phyloP scores from a whole-genome alignment of 2,888 invertebrate genomes.

The Drosophila buzzatii region DNA sequence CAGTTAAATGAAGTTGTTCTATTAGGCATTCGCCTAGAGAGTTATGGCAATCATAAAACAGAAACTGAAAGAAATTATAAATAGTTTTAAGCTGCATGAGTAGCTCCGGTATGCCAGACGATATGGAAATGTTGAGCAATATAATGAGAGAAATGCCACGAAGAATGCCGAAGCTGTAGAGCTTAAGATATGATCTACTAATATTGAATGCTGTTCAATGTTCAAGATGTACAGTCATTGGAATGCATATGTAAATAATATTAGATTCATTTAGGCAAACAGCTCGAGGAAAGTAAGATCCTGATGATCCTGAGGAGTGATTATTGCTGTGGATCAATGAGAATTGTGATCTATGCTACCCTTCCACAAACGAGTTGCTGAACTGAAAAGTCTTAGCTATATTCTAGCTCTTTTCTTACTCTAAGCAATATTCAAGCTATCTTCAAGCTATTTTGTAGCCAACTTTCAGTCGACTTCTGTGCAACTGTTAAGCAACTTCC shows the following conservation, averaged over 20 bases:
- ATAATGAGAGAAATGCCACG: not conserved
- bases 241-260: not conserved
- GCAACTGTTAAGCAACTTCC: too few relatives aligned
- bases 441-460: too few relatives aligned
- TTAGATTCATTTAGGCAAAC: not conserved
- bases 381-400: too few relatives aligned
- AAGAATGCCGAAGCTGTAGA: not conserved
- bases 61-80: constrained; percentile 14
- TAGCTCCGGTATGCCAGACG: not conserved
- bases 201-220: not conserved
- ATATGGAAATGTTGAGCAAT: not conserved
- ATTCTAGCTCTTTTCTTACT: too few relatives aligned
- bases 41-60: constrained; percentile 26
- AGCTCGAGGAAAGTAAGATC: accelerated
- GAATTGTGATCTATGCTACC: too few relatives aligned
- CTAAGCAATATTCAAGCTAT: too few relatives aligned
- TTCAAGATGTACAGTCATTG: too few relatives aligned
- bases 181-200: not conserved
- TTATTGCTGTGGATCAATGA: not conserved
- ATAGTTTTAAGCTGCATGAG: not conserved
- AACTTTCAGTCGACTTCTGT: too few relatives aligned
- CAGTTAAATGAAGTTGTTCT: constrained; percentile 63
- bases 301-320: not conserved
- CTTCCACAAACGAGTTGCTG: too few relatives aligned
- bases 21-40: constrained; percentile 27